Percentiles rank a stretch among this genome's conserved stretches.
Evolutionary conservation across 2,113 vertebrate genomes (phyloP).

Genomic region (Dipodomys stephensi): DNA sequence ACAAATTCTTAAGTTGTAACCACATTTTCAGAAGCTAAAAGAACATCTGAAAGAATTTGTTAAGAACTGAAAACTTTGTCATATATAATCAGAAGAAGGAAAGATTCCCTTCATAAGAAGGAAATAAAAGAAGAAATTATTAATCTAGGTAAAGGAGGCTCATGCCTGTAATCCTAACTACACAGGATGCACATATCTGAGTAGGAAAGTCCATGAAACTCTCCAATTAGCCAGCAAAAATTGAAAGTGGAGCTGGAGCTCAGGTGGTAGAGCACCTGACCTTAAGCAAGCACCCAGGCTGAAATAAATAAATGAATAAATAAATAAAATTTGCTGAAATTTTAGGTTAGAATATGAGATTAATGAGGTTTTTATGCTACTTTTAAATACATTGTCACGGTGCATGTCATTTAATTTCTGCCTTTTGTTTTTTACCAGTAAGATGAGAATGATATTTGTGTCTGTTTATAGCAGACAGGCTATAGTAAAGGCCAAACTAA

Average conservation of each 20-base stretch:
- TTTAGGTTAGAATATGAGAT: background rate
- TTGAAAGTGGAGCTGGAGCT: too few species aligned
- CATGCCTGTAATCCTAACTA: too few species aligned
- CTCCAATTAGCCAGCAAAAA: too few species aligned
- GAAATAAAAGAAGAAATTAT: too few species aligned
- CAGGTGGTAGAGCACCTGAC: too few species aligned
- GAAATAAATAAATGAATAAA: too few species aligned
- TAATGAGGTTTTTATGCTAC: background rate
- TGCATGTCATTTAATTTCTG: background rate
- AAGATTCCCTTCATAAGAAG: background rate
- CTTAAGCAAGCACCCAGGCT: too few species aligned
- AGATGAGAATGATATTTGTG: background rate
- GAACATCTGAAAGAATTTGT: background rate
- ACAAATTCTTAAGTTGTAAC: background rate
- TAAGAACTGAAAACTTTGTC: background rate
- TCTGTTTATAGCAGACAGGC: background rate
- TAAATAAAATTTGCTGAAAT: background rate
- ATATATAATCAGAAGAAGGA: constrained; percentile 12
- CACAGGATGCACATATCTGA: too few species aligned
- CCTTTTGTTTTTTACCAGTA: constrained; percentile 27
- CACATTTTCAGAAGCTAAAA: too few species aligned
- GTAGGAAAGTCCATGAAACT: too few species aligned
- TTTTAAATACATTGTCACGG: background rate
- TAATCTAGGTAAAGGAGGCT: too few species aligned
- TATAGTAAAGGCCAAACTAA: background rate